phyloP scores from a whole-genome alignment of 1,140 invertebrate genomes.

The Wiebesia pumilae region DNA sequence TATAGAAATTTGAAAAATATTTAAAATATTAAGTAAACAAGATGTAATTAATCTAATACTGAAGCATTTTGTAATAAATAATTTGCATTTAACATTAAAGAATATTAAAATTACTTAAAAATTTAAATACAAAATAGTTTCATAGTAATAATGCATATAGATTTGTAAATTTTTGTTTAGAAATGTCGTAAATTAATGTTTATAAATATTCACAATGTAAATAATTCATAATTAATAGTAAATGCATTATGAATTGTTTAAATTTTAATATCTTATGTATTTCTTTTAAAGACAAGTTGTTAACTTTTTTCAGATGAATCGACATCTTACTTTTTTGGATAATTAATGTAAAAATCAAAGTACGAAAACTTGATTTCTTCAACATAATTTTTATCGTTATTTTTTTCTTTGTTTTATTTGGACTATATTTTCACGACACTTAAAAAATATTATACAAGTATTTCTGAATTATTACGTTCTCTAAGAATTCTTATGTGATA shows the following conservation, averaged over 20 bases:
- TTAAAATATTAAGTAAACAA: neutral
- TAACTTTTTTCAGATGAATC: slow-evolving; percentile 1
- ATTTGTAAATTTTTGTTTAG: neutral
- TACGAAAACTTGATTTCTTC: slow-evolving; percentile 30
- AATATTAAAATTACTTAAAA: neutral
- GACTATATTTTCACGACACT: slow-evolving; percentile 44
- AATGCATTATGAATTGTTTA: neutral
- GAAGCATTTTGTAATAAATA: neutral
- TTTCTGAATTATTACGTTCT: slow-evolving; percentile 51
- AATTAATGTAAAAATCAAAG: neutral
- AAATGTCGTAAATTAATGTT: neutral
- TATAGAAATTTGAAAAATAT: neutral
- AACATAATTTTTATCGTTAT: neutral
- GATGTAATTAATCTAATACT: neutral
- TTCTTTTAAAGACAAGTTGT: neutral
- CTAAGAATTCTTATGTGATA: slow-evolving; percentile 42
- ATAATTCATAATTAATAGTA: neutral
- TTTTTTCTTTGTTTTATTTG: slow-evolving; percentile 37
- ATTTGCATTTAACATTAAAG: neutral
- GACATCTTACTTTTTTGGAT: neutral
- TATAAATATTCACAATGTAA: neutral
- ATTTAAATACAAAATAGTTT: neutral
- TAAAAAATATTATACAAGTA: slow-evolving; percentile 52
- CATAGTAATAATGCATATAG: neutral
- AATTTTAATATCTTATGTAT: neutral